These are phyloP conservation scores for Diaperis boleti DNA, from an alignment of 2,888 invertebrate species.

Conservation along the genomic window DNA sequence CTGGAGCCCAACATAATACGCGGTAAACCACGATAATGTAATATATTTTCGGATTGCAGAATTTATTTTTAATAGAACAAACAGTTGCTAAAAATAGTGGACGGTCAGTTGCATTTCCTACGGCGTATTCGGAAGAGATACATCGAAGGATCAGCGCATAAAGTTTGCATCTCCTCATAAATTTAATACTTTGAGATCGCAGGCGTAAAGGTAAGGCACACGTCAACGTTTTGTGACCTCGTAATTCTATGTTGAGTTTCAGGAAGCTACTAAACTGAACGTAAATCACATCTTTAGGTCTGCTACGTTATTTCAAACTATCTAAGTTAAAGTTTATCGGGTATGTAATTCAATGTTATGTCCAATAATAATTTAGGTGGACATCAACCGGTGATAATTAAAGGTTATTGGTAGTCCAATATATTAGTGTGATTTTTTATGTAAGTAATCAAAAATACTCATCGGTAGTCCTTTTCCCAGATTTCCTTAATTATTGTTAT, in stretches of 20 bases:
- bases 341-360: no score
- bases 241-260: not conserved
- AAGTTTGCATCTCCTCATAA: not conserved
- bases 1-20: conserved; percentile 30
- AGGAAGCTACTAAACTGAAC: not conserved
- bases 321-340: no score
- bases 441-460: no score
- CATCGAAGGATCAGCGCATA: not conserved
- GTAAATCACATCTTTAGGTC: not conserved
- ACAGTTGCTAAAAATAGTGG: not conserved
- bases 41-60: conserved; percentile 13
- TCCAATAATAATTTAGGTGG: no score
- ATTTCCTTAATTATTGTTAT: no score
- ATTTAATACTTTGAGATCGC: not conserved
- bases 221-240: not conserved
- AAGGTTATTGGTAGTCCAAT: no score
- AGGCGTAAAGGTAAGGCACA: not conserved
- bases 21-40: conserved; percentile 9
- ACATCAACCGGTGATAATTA: no score
- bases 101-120: not conserved
- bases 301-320: no score
- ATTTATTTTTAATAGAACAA: conserved; percentile 18
- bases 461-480: no score
- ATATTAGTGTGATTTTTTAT: no score
- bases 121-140: not conserved